Conservation (phyloP, 2,113 vertebrate genomes). For the Sciurus niger region DNA sequence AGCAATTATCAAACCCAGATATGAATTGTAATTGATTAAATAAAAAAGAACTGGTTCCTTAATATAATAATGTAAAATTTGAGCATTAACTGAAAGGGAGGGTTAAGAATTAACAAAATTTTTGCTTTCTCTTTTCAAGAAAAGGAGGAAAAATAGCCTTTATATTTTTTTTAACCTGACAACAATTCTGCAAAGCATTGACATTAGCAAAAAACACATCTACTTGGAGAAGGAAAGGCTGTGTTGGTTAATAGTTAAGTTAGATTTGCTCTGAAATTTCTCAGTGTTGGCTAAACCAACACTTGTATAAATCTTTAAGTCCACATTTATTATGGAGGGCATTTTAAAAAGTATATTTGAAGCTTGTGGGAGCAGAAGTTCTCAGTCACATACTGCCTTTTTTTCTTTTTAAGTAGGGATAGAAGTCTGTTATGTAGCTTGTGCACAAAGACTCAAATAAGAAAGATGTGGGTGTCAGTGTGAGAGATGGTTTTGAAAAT, state of each 20-base stretch:
- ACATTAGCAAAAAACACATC: not conserved
- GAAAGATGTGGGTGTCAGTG: not conserved
- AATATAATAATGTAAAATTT: not conserved
- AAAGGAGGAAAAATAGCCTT: rapidly evolving
- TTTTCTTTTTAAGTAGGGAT: not conserved
- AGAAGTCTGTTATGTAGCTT: not conserved
- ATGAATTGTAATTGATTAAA: not conserved
- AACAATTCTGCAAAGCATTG: not conserved
- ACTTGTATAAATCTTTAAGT: constrained; percentile 13
- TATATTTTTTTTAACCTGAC: not conserved
- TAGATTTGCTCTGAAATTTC: not conserved
- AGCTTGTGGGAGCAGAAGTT: not conserved
- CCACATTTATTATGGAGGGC: not conserved
- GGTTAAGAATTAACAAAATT: not conserved
- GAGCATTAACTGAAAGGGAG: not conserved
- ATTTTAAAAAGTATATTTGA: not conserved
- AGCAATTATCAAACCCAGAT: not conserved
- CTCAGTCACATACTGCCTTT: not conserved
- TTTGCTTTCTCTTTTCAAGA: not conserved
- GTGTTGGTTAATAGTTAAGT: not conserved
- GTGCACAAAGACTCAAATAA: not conserved
- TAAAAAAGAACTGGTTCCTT: not conserved
- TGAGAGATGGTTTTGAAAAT: not conserved
- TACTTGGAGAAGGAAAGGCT: not conserved
- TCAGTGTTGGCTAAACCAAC: constrained; percentile 23